Evolutionary conservation across 2,797 vertebrate species (phyloP).

Genomic region (Sebastes flavidus): DNA sequence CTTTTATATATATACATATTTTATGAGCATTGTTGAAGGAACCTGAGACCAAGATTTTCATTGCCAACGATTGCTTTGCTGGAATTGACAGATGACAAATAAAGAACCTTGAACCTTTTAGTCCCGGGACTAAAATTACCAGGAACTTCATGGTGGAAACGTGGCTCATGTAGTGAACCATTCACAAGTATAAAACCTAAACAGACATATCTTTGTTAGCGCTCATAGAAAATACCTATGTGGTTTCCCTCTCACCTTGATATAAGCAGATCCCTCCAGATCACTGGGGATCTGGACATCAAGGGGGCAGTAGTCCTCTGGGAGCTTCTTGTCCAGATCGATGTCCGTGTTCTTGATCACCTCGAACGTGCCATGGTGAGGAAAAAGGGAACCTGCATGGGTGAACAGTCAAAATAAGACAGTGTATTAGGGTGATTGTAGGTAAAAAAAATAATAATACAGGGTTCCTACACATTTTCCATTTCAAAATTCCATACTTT

Average conservation of each 20-base stretch:
- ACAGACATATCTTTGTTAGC: neutral
- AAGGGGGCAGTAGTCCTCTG: constrained; percentile 96
- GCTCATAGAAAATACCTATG: neutral
- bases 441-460: too few relatives aligned
- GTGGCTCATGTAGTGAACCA: neutral
- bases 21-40: too few relatives aligned
- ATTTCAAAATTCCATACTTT: too few relatives aligned
- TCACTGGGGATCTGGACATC: constrained; percentile 97
- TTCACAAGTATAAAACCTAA: neutral
- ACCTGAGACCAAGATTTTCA: too few relatives aligned
- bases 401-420: rapidly evolving
- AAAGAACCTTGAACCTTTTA: too few relatives aligned
- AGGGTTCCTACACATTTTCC: too few relatives aligned
- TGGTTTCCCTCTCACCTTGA: constrained; percentile 86
- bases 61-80: too few relatives aligned
- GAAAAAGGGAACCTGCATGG: constrained; percentile 91
- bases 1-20: too few relatives aligned
- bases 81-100: too few relatives aligned
- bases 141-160: too few relatives aligned
- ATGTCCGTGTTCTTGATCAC: constrained; percentile 99
- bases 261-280: constrained; percentile 95
- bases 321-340: constrained; percentile 96
- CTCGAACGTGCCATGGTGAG: constrained; percentile 97
- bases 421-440: too few relatives aligned
- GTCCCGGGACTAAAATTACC: too few relatives aligned